Evolutionary conservation across 2,113 vertebrate species (phyloP).

Genomic region (Helogale parvula): DNA sequence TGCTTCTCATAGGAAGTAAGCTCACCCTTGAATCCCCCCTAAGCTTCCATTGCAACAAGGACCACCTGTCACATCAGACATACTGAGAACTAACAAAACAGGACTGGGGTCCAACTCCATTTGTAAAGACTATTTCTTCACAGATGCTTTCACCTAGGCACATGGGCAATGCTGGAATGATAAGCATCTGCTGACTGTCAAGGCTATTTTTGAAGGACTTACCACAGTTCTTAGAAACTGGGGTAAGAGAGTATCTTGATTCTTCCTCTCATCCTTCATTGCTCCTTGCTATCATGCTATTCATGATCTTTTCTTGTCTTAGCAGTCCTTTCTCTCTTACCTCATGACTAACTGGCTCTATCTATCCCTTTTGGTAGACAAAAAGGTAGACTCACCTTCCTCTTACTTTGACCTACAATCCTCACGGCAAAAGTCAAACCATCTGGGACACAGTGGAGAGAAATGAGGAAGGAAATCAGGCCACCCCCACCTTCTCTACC

Average conservation of each 20-base stretch:
- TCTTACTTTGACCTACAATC: background rate
- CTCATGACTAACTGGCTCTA: background rate
- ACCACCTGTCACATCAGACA: background rate
- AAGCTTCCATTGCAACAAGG: background rate
- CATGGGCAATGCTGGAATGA: background rate
- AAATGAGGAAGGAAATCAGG: background rate
- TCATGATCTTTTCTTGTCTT: background rate
- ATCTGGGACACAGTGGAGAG: background rate
- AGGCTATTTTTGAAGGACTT: background rate
- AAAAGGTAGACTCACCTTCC: background rate
- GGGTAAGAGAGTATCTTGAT: background rate
- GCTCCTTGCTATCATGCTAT: background rate
- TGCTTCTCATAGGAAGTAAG: background rate
- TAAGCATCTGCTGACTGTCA: background rate
- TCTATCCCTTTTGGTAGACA: background rate
- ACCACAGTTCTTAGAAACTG: background rate
- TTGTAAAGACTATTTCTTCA: background rate
- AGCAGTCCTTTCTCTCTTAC: background rate
- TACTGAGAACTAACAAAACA: background rate
- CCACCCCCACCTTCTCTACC: background rate
- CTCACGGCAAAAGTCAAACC: conserved; percentile 35
- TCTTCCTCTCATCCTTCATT: background rate
- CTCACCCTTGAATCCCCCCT: background rate
- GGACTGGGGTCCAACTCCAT: background rate
- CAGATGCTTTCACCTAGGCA: background rate